These are phyloP conservation scores for Dasysyrphus tricinctus DNA, from an alignment of 2,888 invertebrate genomes.

Conservation along the genomic window DNA sequence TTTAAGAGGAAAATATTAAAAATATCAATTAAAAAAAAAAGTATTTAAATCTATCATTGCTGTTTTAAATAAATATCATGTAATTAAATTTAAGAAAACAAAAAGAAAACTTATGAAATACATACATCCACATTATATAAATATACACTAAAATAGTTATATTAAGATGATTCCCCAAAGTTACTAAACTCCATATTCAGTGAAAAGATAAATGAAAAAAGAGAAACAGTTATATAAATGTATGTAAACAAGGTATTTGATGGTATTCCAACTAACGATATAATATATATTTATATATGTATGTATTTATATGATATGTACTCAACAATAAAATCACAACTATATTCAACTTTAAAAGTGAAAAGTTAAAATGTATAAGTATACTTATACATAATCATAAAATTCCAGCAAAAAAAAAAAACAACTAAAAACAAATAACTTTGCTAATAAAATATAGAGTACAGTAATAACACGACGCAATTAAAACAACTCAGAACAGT, in stretches of 20 bases:
- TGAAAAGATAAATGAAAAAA: conserved; percentile 32
- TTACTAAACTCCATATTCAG: conserved; percentile 52
- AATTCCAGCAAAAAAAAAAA: conserved; percentile 36
- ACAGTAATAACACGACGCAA: conserved; percentile 64
- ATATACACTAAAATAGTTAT: conserved; percentile 53
- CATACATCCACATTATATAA: conserved; percentile 52
- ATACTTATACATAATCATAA: background rate
- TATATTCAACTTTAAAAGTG: conserved; percentile 27
- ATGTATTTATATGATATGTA: conserved; percentile 33
- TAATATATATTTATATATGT: conserved; percentile 6
- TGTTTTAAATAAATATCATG: conserved; percentile 42
- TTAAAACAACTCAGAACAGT: conserved; percentile 36
- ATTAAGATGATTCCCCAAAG: conserved; percentile 62
- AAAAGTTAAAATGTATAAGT: conserved; percentile 64
- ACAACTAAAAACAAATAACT: conserved; percentile 34
- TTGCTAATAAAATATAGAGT: conserved; percentile 16
- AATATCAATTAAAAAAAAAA: conserved; percentile 31
- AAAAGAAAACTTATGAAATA: conserved; percentile 38
- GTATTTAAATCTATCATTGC: conserved; percentile 44
- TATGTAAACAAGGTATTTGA: conserved; percentile 55
- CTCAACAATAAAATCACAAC: conserved; percentile 7
- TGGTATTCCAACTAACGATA: conserved; percentile 58
- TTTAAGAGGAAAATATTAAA: conserved; percentile 30
- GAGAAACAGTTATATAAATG: conserved; percentile 37
- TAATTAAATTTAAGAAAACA: conserved; percentile 40